A percentile compares a stretch with the other conserved stretches of the same genome.
Conservation (phyloP, 2,113 vertebrate species). For the Leptobrachium leishanense region DNA sequence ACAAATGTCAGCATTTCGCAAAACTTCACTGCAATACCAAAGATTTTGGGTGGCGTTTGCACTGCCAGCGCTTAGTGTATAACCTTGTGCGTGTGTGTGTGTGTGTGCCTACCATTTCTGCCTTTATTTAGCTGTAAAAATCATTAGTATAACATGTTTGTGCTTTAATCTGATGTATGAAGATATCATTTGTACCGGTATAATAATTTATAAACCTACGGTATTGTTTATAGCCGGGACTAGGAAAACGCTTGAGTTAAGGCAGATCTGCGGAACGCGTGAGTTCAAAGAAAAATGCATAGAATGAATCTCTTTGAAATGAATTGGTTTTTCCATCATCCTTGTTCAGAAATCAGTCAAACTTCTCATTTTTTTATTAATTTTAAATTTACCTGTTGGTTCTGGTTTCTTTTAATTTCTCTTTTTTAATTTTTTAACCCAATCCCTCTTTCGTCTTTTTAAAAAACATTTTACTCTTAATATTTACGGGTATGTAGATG, state of each 20-base stretch:
- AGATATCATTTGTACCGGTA: no score
- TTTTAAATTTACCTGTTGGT: background rate
- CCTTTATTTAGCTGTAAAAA: no score
- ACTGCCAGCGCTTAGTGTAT: no score
- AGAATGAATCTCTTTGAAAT: constrained; percentile 50
- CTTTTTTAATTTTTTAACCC: background rate
- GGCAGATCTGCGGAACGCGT: background rate
- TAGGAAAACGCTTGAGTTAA: constrained; percentile 5
- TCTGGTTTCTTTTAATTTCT: background rate
- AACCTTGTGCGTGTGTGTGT: no score
- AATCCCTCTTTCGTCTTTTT: no score
- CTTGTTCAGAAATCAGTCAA: constrained; percentile 52
- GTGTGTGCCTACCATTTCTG: no score
- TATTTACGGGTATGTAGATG: background rate
- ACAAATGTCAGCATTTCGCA: no score
- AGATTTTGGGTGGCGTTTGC: no score
- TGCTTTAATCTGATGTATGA: no score
- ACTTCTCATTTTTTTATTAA: background rate
- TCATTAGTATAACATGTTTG: no score
- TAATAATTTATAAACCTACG: background rate
- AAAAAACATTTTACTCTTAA: background rate
- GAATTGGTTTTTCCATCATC: constrained; percentile 69
- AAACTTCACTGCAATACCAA: no score
- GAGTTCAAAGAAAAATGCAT: constrained; percentile 6
- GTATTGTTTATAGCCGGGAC: constrained; percentile 3